Base-by-base conservation (phyloP, 1,140 invertebrate species). In the Drosophila ficusphila region DNA sequence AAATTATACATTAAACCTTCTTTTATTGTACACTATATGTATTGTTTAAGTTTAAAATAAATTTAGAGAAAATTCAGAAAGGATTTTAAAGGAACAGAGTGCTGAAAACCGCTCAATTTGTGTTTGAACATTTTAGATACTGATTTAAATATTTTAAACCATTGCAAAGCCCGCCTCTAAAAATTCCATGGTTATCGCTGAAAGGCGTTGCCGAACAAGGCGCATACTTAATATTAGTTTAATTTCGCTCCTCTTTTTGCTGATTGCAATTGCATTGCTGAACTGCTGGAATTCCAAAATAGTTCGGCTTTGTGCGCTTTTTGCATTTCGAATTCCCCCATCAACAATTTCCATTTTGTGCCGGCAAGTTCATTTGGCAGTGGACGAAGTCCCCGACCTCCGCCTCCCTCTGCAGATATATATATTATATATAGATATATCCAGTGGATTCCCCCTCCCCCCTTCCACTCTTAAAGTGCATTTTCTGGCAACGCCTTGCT, bases 211-310 rank as follows among this genome's bases (percentile, higher is more conserved):
- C 16, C 39, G 9, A 49, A 54, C 58, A 36, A 25, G 64, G 18
- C 41, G 79, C 47, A 85, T 75, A 42, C 79, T 85, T 79, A 60
- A 79, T 79, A 86, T 83, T 79, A 76, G 67, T 85, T 64, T 53
- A 73, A 64, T 72, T 62, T 49, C 14, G 11, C 4, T 42, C 1
- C 44, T 25, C 36, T 38, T 36, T 27, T 21, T 21, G 27, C 60
- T 64, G 60, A 64, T 64, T 64, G 60, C 57, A 68, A 67, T 67
- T 49, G 64, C 34, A 27, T 18, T 46, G 46, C 33, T 47, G 34
- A 70, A 48, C 44, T 61, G 29, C 39, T 46, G 65, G 58, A 58
- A 58, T 71, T 60, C 68, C 38, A 41, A 61, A 60, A 73, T 61
- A 73, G 51, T 57, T 74, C 16, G 51, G 70, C 49, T 74, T 74